Percentiles rank a stretch among this genome's conserved stretches.
phyloP scores from a whole-genome alignment of 2,888 invertebrate species.

The Zaprionus obscuricornis region DNA sequence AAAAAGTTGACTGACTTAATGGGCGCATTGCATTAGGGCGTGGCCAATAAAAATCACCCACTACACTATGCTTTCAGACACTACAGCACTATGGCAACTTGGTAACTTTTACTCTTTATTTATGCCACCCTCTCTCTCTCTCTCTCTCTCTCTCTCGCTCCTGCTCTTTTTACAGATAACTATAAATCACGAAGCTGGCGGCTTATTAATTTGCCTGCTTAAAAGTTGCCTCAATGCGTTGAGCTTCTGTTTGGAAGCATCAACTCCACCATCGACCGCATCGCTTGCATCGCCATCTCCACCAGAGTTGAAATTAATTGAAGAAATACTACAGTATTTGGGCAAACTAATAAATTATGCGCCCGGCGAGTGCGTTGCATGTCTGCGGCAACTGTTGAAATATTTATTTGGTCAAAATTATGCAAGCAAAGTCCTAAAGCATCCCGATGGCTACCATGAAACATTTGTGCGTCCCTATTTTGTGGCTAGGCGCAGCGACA shows the following conservation, averaged over 20 bases:
- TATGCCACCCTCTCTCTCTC: conserved; percentile 6
- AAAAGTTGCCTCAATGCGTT: conserved; percentile 81
- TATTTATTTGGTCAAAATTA: conserved; percentile 90
- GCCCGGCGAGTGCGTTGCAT: conserved; percentile 87
- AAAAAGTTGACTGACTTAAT: conserved; percentile 55
- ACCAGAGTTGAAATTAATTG: conserved; percentile 84
- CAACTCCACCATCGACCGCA: conserved; percentile 45
- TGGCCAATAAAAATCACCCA: conserved; percentile 36
- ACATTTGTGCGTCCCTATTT: conserved; percentile 64
- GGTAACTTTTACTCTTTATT: conserved; percentile 17
- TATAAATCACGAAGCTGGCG: conserved; percentile 90
- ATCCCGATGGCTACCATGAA: conserved; percentile 45
- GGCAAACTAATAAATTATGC: conserved; percentile 88
- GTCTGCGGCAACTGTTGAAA: conserved; percentile 90
- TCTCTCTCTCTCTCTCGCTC: conserved; percentile 13
- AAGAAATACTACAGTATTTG: conserved; percentile 90
- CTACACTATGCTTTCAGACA: conserved; percentile 15
- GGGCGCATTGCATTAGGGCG: conserved; percentile 60
- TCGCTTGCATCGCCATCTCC: conserved; percentile 31
- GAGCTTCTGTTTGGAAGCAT: conserved; percentile 78
- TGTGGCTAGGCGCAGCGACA: conserved; percentile 44
- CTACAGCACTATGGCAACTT: conserved; percentile 1
- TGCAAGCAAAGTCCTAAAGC: conserved; percentile 72
- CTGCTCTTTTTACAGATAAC: conserved; percentile 86
- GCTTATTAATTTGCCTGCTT: conserved; percentile 86